Base-by-base conservation (phyloP, 1,140 invertebrate genomes). In the Rhagoletis pomonella region DNA sequence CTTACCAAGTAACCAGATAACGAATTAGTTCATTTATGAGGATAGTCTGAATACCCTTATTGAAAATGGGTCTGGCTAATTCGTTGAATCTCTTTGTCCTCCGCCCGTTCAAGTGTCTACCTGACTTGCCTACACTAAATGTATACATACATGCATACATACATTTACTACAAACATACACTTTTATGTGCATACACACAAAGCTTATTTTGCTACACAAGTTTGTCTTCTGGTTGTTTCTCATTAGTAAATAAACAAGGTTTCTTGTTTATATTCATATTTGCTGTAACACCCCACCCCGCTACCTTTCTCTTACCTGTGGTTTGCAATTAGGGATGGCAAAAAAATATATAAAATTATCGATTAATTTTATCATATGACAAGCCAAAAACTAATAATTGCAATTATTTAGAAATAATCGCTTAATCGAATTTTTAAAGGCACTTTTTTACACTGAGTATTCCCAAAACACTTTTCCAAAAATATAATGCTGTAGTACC, bases 81-180 rank as follows among this genome's bases (percentile, higher is more conserved):
- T 42, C 10, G 14, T 81, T 81, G 44, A 3, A 17, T 29, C 50
- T 19, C 47, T 81, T 81, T 81, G 47, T 19, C 10, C 73, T 55
- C 73, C 44, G 73, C 3, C 73, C 73, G 50, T n/a, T 81, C 73
- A 81, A 81, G 73, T 81, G 73, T 58, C 47, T 81, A 47, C 47
- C n/a, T 77, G 44, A 4, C 47, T 42, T 29, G 47, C 19, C 64
- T 67, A n/a, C n/a, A n/a, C n/a, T n/a, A n/a, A n/a, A n/a, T n/a
- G n/a, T n/a, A 29, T 29, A 29, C 29, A 55, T 55, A 55, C 73
- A 2, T 77, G 12, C 44, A 19, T 81, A 50, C 29, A 2, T 55
- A 55, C 10, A 10, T 55, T 55, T 62, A 29, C 29, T 29, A 29
- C 29, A 29, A 29, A 29, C 29, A 29, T 29, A 29, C 29, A 29